Evolutionary conservation across 2,797 vertebrate species (phyloP), one percentile per base, ranked within the genome.

Genomic region (Pachyuromys duprasi): DNA sequence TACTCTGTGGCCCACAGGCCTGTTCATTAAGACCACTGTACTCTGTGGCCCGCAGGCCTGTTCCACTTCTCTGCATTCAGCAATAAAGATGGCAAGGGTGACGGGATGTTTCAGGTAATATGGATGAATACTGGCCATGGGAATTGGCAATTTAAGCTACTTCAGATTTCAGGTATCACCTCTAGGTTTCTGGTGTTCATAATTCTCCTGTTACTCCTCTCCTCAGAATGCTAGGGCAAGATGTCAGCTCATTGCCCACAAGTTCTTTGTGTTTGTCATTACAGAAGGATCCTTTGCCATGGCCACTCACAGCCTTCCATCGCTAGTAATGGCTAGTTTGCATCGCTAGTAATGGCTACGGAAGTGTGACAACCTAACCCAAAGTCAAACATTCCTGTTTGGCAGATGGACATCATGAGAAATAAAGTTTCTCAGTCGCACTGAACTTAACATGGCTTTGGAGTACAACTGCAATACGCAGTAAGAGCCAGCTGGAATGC

Each of bases 101-200:
- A 26, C 39, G 24, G 57, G 55, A n/a, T 63, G n/a, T 12, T 79
- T 55, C 39, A 9, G 81, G 80, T 8, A 84, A 60, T 14, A 39
- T 0, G 11, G 74, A 42, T 60, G 78, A 65, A 28, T 12, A 70
- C 3, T 36, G 72, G 20, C 42, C 39, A 15, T n/a, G 20, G 5
- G 12, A 15, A 36, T 3, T 49, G 63, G 36, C 31, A 69, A 79
- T 22, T 39, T 89, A 42, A 90, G 55, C 42, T 57, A 39, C 24
- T 93, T 86, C 72, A 33, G 60, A 93, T 62, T 95, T 74, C 72
- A 88, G n/a, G 28, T 31, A 76, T 49, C 20, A 67, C n/a, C 93
- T 57, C 42, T 79, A 70, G 69, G 72, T 74, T 95, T 70, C 22
- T 36, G 62, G 49, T 74, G 8, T 17, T 93, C 12, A 55, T 69